Conservation (phyloP, 2,113 vertebrate species). For the Rhegmatorhina hoffmannsi region DNA sequence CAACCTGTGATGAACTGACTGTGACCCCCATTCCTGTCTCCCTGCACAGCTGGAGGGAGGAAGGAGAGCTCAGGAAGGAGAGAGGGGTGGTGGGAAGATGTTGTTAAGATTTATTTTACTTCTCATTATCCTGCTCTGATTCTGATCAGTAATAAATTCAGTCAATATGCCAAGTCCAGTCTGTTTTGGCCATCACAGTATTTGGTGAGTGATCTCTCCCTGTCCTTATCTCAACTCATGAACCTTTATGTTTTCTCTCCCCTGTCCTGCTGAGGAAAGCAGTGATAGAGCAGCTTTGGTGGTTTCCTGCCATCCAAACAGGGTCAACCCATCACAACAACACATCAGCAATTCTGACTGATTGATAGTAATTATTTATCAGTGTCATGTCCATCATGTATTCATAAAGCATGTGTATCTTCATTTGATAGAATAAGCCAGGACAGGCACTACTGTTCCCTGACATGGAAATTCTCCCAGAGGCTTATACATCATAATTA, state of each 20-base stretch:
- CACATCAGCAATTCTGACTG: neutral
- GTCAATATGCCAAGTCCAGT: neutral
- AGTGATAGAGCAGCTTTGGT: neutral
- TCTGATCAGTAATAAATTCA: neutral
- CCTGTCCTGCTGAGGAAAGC: neutral
- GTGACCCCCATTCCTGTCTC: neutral
- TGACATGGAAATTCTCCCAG: neutral
- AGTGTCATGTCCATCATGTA: neutral
- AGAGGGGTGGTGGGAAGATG: neutral
- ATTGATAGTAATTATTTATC: neutral
- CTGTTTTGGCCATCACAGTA: neutral
- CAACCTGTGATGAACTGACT: neutral
- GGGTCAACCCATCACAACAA: neutral
- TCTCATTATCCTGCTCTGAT: neutral
- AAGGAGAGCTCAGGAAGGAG: neutral
- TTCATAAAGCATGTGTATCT: neutral
- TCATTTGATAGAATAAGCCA: neutral
- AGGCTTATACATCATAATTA: accelerated
- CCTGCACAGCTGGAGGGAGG: neutral
- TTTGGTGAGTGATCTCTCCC: neutral
- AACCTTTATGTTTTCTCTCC: neutral
- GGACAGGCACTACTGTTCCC: neutral
- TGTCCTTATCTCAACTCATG: neutral
- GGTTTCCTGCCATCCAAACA: too few relatives aligned
- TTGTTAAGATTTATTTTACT: neutral